Percentiles rank a stretch among this genome's conserved stretches.
phyloP scores from a whole-genome alignment of 1,140 invertebrate genomes.

The Bombyx mandarina region DNA sequence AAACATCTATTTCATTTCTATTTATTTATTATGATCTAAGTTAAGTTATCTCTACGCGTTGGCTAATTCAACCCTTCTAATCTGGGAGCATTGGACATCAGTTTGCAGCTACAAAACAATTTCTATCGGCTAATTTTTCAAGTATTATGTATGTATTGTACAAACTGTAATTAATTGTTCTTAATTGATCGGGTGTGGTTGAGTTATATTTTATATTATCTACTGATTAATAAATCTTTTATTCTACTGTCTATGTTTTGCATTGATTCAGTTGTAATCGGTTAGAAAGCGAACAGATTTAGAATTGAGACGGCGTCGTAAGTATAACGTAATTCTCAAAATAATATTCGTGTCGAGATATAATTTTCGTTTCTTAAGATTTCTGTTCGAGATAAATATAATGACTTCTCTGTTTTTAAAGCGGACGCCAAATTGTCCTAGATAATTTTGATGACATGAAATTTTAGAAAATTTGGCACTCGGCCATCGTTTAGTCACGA shows the following conservation, averaged over 20 bases:
- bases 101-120: constrained; percentile 13
- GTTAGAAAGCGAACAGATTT: constrained; percentile 9
- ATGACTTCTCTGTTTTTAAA: constrained; percentile 54
- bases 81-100: constrained; percentile 37
- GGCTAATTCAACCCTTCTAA: constrained; percentile 54
- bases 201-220: constrained; percentile 53
- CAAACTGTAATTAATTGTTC: constrained; percentile 47
- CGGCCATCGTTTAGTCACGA: constrained; percentile 45
- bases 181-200: constrained; percentile 62
- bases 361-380: constrained; percentile 26
- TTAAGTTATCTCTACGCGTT: constrained; percentile 51
- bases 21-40: constrained; percentile 47
- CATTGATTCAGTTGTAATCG: constrained; percentile 4
- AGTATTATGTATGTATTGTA: constrained; percentile 62
- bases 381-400: constrained; percentile 50
- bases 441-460: constrained; percentile 50
- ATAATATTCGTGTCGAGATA: constrained; percentile 28
- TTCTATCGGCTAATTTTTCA: constrained; percentile 31
- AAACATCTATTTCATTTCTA: constrained; percentile 59
- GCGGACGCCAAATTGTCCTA: constrained; percentile 60
- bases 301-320: constrained; percentile 10
- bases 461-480: constrained; percentile 36
- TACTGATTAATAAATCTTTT: constrained; percentile 68
- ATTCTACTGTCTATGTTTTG: constrained; percentile 37
- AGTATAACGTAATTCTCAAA: constrained; percentile 21